Evolutionary conservation across 1,140 invertebrate species (phyloP).

Genomic region (Dendrolimus kikuchii): DNA sequence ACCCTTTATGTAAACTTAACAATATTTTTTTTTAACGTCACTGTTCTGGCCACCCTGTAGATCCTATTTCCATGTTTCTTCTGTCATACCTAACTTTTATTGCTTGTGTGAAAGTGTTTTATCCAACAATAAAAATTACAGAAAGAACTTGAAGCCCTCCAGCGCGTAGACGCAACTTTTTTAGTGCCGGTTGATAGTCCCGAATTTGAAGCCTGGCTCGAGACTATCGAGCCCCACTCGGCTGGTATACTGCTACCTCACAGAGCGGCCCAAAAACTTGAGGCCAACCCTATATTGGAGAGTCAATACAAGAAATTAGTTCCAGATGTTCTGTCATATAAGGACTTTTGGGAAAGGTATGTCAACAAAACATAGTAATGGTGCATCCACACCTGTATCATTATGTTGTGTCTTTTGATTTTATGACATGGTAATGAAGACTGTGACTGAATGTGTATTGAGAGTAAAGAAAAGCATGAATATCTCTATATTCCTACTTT

Average conservation of each 20-base stretch:
- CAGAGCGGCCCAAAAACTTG: constrained; percentile 56
- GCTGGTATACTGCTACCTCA: constrained; percentile 23
- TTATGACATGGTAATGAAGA: no score
- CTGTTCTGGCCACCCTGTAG: no score
- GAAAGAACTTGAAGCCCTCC: constrained; percentile 64
- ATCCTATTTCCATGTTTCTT: no score
- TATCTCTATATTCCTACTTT: no score
- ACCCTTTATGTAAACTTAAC: no score
- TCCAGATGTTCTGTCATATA: constrained; percentile 69
- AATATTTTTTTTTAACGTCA: no score
- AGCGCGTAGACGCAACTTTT: constrained; percentile 67
- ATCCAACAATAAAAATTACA: constrained; percentile 14
- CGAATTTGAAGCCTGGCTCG: constrained; percentile 51
- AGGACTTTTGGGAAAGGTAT: constrained; percentile 74
- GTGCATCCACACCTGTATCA: no score
- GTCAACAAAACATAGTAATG: neutral
- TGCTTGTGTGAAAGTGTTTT: no score
- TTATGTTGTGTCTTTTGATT: no score
- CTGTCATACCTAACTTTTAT: no score
- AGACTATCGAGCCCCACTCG: constrained; percentile 30
- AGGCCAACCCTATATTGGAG: constrained; percentile 60
- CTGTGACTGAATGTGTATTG: no score
- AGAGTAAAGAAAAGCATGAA: no score
- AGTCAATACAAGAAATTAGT: constrained; percentile 71
- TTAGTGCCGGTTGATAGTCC: constrained; percentile 57